Evolutionary conservation across 2,888 invertebrate species (phyloP).

Genomic region (Scaptomyza flava): DNA sequence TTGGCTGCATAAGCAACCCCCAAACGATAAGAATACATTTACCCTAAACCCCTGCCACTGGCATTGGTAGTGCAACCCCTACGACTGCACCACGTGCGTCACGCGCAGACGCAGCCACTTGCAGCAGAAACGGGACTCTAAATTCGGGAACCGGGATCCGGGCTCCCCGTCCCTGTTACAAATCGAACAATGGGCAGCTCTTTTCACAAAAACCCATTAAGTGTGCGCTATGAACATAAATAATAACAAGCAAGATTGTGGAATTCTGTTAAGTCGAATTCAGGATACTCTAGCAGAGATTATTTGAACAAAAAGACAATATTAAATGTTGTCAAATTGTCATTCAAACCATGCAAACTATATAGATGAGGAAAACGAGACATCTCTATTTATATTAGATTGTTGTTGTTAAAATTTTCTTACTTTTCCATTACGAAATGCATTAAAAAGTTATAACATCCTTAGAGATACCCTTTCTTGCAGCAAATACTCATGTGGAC

Average conservation of each 20-base stretch:
- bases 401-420: no score
- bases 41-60: constrained; percentile 11
- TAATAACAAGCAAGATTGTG: constrained; percentile 38
- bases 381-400: no score
- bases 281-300: background rate
- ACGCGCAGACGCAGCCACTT: constrained; percentile 72
- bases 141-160: constrained; percentile 43
- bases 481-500: constrained; percentile 45
- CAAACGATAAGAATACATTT: constrained; percentile 4
- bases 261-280: background rate
- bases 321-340: no score
- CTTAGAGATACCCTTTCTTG: constrained; percentile 13
- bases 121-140: constrained; percentile 24
- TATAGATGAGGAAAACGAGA: no score
- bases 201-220: constrained; percentile 70
- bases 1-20: constrained; percentile 63
- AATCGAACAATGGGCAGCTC: constrained; percentile 66
- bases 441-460: no score
- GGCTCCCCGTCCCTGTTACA: constrained; percentile 37
- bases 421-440: no score
- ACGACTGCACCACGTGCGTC: constrained; percentile 67
- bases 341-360: no score
- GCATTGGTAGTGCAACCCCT: constrained; percentile 60
- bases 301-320: no score
- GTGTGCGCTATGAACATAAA: constrained; percentile 66